These are phyloP conservation scores for Chirona hameri DNA, from an alignment of 2,888 invertebrate genomes.

Conservation along the genomic window DNA sequence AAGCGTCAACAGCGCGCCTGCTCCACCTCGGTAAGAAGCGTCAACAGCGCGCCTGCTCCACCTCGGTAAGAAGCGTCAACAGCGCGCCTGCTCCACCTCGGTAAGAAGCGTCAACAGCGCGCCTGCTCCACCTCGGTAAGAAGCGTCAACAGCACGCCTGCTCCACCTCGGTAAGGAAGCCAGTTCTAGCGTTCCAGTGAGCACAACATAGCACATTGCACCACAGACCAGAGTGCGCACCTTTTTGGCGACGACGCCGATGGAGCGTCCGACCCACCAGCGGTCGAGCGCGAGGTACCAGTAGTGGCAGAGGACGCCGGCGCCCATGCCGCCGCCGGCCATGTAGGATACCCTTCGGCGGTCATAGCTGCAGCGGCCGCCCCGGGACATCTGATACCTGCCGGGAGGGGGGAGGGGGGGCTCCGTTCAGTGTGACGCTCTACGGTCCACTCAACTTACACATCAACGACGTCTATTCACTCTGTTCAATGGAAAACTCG, in stretches of 20 bases:
- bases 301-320: conserved; percentile 50
- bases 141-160: no score
- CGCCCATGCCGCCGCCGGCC: conserved; percentile 46
- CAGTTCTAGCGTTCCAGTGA: no score
- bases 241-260: conserved; percentile 46
- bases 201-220: no score
- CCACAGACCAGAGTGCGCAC: no score
- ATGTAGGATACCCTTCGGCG: conserved; percentile 42
- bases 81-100: no score
- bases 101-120: no score
- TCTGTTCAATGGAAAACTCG: not conserved
- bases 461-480: not conserved
- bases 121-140: no score
- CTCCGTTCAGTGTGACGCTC: not conserved
- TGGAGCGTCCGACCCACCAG: conserved; percentile 46
- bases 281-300: conserved; percentile 51
- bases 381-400: not conserved
- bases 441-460: not conserved
- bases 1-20: no score
- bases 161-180: no score
- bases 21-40: no score
- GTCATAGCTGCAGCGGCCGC: not conserved
- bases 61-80: no score
- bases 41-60: no score
- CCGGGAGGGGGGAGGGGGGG: not conserved